Conservation (phyloP, 2,113 vertebrate genomes). For the Cathartes aura region DNA sequence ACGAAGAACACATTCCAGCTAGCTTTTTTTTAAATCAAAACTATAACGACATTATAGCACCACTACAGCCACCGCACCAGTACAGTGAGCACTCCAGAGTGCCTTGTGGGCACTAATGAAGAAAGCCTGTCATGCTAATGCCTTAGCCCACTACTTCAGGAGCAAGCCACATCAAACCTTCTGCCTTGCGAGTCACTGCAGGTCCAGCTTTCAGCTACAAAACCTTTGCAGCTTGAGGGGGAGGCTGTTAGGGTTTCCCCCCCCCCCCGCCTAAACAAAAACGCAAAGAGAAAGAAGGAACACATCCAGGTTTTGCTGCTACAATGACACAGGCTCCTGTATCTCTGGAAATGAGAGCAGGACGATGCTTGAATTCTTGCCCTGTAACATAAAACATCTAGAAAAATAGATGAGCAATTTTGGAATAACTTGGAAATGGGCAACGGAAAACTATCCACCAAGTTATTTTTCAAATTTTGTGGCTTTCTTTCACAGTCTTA, state of each 20-base stretch:
- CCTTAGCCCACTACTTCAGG: background rate
- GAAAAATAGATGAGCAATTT: background rate
- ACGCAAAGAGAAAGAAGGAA: background rate
- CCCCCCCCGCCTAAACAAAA: background rate
- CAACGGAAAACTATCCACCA: background rate
- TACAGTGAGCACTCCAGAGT: fast-evolving
- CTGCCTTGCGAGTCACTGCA: background rate
- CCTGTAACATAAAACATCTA: background rate
- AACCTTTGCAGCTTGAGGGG: background rate
- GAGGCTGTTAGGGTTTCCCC: background rate
- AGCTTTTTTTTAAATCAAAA: background rate
- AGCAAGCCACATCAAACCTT: background rate
- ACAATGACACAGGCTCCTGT: background rate
- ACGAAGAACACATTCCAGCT: fast-evolving
- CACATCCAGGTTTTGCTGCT: background rate
- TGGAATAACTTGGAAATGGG: background rate
- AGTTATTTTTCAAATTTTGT: background rate
- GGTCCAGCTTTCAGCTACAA: background rate
- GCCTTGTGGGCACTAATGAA: background rate
- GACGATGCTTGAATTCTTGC: background rate
- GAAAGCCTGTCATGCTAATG: background rate
- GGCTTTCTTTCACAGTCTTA: background rate
- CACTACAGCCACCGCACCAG: background rate
- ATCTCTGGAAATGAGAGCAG: background rate
- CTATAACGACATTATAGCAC: fast-evolving